Evolutionary conservation across 1,140 invertebrate genomes (phyloP).

Genomic region (Muscidifurax raptorellus): DNA sequence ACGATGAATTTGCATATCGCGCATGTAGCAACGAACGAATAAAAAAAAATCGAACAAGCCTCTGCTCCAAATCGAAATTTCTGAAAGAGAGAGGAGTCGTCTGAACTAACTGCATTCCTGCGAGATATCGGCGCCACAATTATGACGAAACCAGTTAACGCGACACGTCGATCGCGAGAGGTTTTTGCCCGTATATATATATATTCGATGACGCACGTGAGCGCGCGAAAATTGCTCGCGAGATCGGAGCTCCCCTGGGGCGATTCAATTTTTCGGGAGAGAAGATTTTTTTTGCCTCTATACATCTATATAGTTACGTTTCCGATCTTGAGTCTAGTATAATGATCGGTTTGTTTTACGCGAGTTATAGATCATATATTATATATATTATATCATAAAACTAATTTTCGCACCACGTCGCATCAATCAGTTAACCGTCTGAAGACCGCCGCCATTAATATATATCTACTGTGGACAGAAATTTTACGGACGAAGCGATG

Average conservation of each 20-base stretch:
- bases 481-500: too few relatives aligned
- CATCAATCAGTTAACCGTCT: too few relatives aligned
- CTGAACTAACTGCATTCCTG: constrained; percentile 13
- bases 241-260: not conserved
- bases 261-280: not conserved
- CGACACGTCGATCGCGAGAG: not conserved
- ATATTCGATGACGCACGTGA: not conserved
- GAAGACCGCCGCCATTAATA: too few relatives aligned
- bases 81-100: not conserved
- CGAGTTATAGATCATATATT: too few relatives aligned
- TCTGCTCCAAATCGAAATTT: constrained; percentile 5
- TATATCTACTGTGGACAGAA: too few relatives aligned
- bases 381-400: too few relatives aligned
- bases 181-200: not conserved
- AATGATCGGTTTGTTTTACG: too few relatives aligned
- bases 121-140: constrained; percentile 23
- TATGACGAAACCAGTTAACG: constrained; percentile 33
- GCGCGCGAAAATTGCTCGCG: not conserved
- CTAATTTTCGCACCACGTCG: too few relatives aligned
- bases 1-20: too few relatives aligned
- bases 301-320: too few relatives aligned
- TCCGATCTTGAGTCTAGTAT: too few relatives aligned
- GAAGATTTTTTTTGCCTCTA: too few relatives aligned
- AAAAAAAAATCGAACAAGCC: not conserved
- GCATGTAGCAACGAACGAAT: not conserved